Evolutionary conservation across 2,113 vertebrate species (phyloP).

Genomic region (Brachionichthys hirsutus): DNA sequence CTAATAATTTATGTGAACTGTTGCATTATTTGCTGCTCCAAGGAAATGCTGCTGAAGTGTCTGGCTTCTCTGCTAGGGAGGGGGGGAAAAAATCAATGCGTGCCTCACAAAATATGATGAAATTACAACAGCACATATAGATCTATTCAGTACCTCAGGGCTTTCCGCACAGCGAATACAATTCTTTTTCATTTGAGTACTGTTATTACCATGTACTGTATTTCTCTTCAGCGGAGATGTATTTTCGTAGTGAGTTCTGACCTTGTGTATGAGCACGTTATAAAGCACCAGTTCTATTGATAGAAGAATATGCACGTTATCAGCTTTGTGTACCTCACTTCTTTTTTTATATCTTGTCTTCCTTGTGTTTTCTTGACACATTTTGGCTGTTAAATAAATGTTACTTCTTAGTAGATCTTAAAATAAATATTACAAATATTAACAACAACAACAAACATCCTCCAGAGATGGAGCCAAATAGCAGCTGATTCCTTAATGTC

Average conservation of each 20-base stretch:
- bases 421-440: too few species aligned
- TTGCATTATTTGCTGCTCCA: not conserved
- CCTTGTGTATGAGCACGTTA: conserved; percentile 10
- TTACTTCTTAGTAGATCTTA: too few species aligned
- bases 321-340: too few species aligned
- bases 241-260: conserved; percentile 7
- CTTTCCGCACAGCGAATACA: conserved; percentile 48
- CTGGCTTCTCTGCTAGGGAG: conserved; percentile 20
- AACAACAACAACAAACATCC: too few species aligned
- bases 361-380: too few species aligned
- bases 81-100: conserved; percentile 51
- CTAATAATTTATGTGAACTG: not conserved
- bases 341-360: too few species aligned
- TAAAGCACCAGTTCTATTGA: not conserved
- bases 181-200: conserved; percentile 45
- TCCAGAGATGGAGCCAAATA: too few species aligned
- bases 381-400: too few species aligned
- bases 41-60: conserved; percentile 11
- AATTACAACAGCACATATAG: conserved; percentile 59
- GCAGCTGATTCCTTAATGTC: too few species aligned
- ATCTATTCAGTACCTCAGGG: conserved; percentile 53
- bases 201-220: conserved; percentile 35
- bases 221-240: conserved; percentile 34
- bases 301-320: not conserved
- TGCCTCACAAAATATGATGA: conserved; percentile 52